Conservation (phyloP, 2,888 invertebrate species). For the Celastrina argiolus region DNA sequence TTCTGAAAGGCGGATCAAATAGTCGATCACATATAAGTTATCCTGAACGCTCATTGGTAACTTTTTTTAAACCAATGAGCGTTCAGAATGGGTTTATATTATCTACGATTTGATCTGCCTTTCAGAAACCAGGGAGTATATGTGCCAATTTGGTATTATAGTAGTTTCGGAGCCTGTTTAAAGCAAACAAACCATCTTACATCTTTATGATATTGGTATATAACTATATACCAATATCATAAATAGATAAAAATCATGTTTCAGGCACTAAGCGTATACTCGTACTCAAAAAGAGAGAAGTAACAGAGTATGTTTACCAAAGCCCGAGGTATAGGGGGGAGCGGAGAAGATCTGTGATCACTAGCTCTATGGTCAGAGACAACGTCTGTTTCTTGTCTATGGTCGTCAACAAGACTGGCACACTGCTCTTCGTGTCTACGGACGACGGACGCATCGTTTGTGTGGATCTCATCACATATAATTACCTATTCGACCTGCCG, state of each 20-base stretch:
- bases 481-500: conserved; percentile 58
- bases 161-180: too few relatives aligned
- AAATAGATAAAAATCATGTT: conserved; percentile 12
- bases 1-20: too few relatives aligned
- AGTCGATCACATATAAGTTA: too few relatives aligned
- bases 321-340: conserved; percentile 36
- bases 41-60: too few relatives aligned
- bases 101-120: too few relatives aligned
- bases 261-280: conserved; percentile 63
- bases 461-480: conserved; percentile 59
- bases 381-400: conserved; percentile 54
- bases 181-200: too few relatives aligned
- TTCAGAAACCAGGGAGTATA: too few relatives aligned
- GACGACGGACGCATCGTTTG: conserved; percentile 64
- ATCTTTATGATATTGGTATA: background rate
- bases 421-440: conserved; percentile 63
- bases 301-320: conserved; percentile 55
- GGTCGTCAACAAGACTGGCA: conserved; percentile 61
- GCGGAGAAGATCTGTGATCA: conserved; percentile 47
- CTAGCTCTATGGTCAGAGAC: conserved; percentile 51
- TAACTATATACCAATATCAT: too few relatives aligned
- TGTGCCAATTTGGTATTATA: too few relatives aligned
- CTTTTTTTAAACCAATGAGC: too few relatives aligned
- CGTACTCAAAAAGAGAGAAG: conserved; percentile 55
- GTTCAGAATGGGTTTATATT: too few relatives aligned